These are phyloP conservation scores for Euura saliciscinereae DNA, from an alignment of 1,140 invertebrate species.

Conservation along the genomic window DNA sequence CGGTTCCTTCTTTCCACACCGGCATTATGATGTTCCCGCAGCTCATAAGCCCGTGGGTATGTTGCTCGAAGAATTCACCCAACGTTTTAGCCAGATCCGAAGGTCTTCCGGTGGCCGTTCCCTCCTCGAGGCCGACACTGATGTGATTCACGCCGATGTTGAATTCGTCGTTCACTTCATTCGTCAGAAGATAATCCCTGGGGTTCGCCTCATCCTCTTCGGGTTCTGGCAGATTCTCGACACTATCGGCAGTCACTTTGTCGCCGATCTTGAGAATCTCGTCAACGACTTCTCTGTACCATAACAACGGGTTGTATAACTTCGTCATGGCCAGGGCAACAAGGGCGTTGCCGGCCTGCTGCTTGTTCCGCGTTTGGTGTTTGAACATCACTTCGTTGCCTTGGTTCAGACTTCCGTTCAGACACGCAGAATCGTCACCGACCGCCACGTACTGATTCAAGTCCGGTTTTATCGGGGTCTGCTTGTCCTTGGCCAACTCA, in stretches of 20 bases:
- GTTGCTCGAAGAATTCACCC: conserved; percentile 39
- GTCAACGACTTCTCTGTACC: conserved; percentile 47
- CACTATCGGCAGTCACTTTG: conserved; percentile 45
- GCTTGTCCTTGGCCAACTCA: conserved; percentile 45
- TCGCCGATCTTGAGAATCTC: conserved; percentile 51
- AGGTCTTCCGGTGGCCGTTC: conserved; percentile 23
- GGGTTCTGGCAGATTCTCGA: conserved; percentile 49
- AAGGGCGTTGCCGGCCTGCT: conserved; percentile 46
- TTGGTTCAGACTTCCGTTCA: conserved; percentile 45
- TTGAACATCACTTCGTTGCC: conserved; percentile 39
- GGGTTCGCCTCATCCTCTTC: conserved; percentile 30
- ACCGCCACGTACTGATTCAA: conserved; percentile 35
- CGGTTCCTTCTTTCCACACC: conserved; percentile 43
- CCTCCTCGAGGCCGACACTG: conserved; percentile 37
- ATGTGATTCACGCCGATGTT: conserved; percentile 46
- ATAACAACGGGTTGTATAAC: conserved; percentile 45
- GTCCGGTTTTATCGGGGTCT: conserved; percentile 36
- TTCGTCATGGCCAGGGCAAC: conserved; percentile 47
- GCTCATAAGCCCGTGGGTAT: conserved; percentile 43
- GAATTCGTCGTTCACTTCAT: conserved; percentile 53
- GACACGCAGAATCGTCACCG: conserved; percentile 36
- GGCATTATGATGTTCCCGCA: conserved; percentile 42
- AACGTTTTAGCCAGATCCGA: conserved; percentile 31
- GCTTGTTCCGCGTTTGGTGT: conserved; percentile 41
- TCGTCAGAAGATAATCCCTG: conserved; percentile 55